Evolutionary conservation across 2,888 invertebrate genomes (phyloP), one percentile per base, ranked within the genome.

Genomic region (Merodon equestris): DNA sequence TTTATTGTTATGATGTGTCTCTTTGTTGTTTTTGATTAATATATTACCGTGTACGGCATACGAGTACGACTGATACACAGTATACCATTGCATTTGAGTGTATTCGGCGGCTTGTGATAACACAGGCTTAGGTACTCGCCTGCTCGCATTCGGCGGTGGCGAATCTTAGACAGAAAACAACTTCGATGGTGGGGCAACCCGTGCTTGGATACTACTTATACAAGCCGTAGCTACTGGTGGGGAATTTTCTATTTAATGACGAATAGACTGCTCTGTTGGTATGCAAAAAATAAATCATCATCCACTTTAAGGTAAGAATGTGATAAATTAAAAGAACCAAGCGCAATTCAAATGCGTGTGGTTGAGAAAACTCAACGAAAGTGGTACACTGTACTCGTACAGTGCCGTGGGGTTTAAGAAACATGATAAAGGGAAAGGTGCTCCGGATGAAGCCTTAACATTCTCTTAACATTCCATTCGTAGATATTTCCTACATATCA

Each of bases 241-340:
- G 13, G 50, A 40, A 61, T 63, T 17, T 53, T 77, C 45, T 67
- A 67, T 63, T 67, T 42, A 72, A 57, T 56, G 58, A 60, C 54
- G 54, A 60, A 56, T 53, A n/a, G 54, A 36, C 71, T 48, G 58
- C 42, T 40, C 3, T 40, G n/a, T 1, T 40, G 40, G 10, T 40
- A 58, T 64, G 15, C 15, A 76, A 50, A 56, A 48, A 42, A 3
- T 68, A 73, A 73, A 67, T 77, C 53, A 77, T 77, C 77, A 73
- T 73, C 77, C 77, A 77, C 73, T 77, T 77, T 77, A 77, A 67
- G 73, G 73, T 73, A 77, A 72, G 76, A 77, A 77, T 77, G 61
- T 40, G 66, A 72, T 77, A 72, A 73, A 72, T 77, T 77, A 72
- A 61, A 51, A 50, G 54, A 71, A 48, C 48, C 61, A 36, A 61